These are phyloP conservation scores for Glyptemys insculpta DNA, from an alignment of 2,797 vertebrate genomes.

Conservation along the genomic window DNA sequence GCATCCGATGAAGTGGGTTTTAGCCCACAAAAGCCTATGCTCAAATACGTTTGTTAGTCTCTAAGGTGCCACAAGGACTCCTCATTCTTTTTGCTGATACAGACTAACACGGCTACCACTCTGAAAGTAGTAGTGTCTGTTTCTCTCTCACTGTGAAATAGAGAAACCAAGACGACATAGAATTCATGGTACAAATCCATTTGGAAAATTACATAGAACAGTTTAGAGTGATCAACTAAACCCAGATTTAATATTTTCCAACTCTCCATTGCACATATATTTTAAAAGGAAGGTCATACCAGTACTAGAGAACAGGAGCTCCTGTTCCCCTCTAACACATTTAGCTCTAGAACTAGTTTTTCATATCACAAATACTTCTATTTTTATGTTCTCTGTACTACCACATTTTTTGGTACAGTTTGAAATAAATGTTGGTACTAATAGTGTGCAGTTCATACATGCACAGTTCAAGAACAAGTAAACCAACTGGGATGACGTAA, in stretches of 20 bases:
- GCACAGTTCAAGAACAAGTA: neutral
- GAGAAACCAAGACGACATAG: neutral
- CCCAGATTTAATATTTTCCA: neutral
- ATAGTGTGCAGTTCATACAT: rapidly evolving
- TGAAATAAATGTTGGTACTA: rapidly evolving
- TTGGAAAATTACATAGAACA: neutral
- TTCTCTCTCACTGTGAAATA: neutral
- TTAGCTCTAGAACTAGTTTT: neutral
- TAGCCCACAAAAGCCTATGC: no score
- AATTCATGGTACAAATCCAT: neutral
- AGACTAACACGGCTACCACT: no score
- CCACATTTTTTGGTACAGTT: neutral
- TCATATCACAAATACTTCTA: neutral
- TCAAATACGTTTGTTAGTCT: no score
- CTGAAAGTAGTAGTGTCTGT: neutral
- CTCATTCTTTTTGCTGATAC: no score
- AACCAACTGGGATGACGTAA: neutral
- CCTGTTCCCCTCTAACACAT: neutral
- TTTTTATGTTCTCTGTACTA: neutral
- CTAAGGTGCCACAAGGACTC: no score
- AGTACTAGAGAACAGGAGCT: neutral
- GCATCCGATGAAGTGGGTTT: no score
- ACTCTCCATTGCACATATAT: neutral
- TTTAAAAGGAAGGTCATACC: neutral
- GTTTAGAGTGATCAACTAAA: neutral